Conservation (phyloP, 92 coral and sea anemone genomes). For the Parazoanthus darwini region DNA sequence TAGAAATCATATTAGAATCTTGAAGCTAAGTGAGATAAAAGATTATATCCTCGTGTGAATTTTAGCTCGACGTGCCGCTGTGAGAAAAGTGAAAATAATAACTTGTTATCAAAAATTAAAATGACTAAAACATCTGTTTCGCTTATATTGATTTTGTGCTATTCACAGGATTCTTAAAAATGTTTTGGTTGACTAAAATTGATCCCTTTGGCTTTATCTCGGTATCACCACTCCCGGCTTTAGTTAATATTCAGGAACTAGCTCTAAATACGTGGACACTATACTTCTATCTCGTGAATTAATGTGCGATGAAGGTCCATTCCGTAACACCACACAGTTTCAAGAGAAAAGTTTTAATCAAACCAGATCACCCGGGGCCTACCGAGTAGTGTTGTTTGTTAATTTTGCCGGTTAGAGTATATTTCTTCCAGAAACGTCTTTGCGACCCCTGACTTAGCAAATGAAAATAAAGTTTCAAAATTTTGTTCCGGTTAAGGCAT, state of each 20-base stretch:
- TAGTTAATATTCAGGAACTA: neutral
- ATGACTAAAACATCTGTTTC: neutral
- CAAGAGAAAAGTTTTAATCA: neutral
- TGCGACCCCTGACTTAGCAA: neutral
- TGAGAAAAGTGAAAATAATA: neutral
- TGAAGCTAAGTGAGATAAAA: neutral
- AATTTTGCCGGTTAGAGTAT: neutral
- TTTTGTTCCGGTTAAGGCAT: neutral
- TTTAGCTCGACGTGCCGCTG: neutral
- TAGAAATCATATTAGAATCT: neutral
- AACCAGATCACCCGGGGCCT: neutral
- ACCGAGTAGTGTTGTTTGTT: neutral
- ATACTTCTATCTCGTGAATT: neutral
- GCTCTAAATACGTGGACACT: too few relatives aligned
- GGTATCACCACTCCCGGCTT: neutral
- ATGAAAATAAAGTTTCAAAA: neutral
- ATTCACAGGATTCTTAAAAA: neutral
- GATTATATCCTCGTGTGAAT: slow-evolving; percentile 9
- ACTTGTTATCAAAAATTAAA: neutral
- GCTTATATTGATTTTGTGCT: neutral
- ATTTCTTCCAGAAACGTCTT: neutral
- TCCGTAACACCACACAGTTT: neutral
- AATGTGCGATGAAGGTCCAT: neutral
- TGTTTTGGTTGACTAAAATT: neutral
- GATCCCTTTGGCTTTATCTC: neutral